phyloP scores from a whole-genome alignment of 2,888 invertebrate genomes.

The Spisula solida region DNA sequence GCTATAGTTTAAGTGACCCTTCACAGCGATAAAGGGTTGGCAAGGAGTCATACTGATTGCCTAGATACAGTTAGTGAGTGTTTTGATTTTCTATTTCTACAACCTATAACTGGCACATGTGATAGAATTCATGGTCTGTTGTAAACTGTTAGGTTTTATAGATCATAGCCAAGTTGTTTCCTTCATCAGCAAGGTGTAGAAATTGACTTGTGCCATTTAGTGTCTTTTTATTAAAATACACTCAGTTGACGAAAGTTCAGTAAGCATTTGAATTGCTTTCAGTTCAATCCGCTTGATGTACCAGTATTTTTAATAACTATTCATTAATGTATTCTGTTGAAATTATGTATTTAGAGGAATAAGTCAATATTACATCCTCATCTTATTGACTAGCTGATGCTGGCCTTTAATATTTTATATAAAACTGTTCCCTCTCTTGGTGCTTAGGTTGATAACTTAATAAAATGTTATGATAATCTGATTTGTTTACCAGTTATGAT shows the following conservation, averaged over 20 bases:
- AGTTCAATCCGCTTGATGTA: too few relatives aligned
- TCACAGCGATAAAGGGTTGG: background rate
- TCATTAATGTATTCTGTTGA: too few relatives aligned
- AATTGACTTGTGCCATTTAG: constrained; percentile 5
- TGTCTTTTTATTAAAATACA: background rate
- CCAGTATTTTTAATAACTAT: too few relatives aligned
- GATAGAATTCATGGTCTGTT: background rate
- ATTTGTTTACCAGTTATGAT: background rate
- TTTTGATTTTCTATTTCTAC: background rate
- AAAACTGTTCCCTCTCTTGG: background rate
- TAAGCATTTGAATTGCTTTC: too few relatives aligned
- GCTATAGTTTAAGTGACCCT: constrained; percentile 15
- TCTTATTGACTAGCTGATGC: too few relatives aligned
- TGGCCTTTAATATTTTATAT: too few relatives aligned
- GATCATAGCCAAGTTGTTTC: background rate
- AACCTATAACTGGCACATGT: background rate
- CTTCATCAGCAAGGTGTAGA: background rate
- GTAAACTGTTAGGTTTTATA: background rate
- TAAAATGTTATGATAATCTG: background rate
- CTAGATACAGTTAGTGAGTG: background rate
- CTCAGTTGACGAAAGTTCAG: too few relatives aligned
- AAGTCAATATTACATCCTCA: too few relatives aligned
- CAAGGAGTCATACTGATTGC: background rate
- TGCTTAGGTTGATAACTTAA: background rate
- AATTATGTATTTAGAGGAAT: too few relatives aligned